These are phyloP conservation scores for Hephaestus fuliginosus DNA, from an alignment of 2,797 vertebrate genomes.

Conservation along the genomic window DNA sequence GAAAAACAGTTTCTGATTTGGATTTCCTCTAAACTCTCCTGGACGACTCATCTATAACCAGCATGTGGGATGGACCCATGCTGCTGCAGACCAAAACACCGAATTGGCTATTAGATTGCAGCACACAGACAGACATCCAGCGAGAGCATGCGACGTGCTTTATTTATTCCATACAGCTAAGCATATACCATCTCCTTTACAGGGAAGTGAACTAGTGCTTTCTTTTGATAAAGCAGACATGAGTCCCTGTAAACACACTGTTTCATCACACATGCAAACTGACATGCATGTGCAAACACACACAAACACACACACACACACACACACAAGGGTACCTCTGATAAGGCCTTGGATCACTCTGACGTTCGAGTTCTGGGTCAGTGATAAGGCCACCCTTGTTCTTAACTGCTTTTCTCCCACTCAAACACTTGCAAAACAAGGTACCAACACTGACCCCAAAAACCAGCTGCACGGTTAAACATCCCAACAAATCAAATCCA, in stretches of 20 bases:
- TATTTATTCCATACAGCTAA: slow-evolving; percentile 21
- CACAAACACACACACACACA: neutral
- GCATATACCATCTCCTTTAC: slow-evolving; percentile 10
- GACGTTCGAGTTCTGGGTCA: slow-evolving; percentile 68
- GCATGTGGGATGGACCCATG: slow-evolving; percentile 49
- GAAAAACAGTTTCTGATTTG: slow-evolving; percentile 43
- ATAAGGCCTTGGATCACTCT: slow-evolving; percentile 70
- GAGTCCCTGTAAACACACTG: neutral
- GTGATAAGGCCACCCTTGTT: slow-evolving; percentile 77
- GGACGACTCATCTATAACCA: slow-evolving; percentile 43
- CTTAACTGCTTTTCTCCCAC: slow-evolving; percentile 60
- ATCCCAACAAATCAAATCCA: neutral
- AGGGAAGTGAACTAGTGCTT: neutral
- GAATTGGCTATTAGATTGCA: slow-evolving; percentile 21
- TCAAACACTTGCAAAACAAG: slow-evolving; percentile 55
- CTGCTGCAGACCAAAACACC: slow-evolving; percentile 37
- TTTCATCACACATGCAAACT: slow-evolving; percentile 9
- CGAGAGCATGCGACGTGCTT: neutral
- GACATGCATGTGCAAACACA: slow-evolving; percentile 32
- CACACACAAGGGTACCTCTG: slow-evolving; percentile 42
- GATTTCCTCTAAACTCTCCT: slow-evolving; percentile 39
- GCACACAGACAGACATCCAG: slow-evolving; percentile 3
- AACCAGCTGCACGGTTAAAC: neutral
- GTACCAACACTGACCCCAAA: slow-evolving; percentile 27
- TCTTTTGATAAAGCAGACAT: neutral